Evolutionary conservation across 2,113 vertebrate genomes (phyloP).

Genomic region (Planiliza haematocheilus): DNA sequence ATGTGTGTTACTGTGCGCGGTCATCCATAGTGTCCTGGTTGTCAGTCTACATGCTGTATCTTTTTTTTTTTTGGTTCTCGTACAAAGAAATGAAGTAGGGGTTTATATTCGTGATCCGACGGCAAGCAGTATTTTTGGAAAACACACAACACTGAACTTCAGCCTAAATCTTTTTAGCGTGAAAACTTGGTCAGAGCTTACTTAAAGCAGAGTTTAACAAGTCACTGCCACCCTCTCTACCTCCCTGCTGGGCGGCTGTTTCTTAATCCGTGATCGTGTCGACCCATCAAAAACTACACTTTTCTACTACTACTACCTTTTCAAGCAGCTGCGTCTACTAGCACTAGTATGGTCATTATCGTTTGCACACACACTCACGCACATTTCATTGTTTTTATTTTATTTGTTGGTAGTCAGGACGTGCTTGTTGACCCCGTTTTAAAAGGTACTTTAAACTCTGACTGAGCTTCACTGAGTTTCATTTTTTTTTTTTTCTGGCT

Average conservation of each 20-base stretch:
- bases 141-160: neutral
- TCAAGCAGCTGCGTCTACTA: too few relatives aligned
- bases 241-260: too few relatives aligned
- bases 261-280: too few relatives aligned
- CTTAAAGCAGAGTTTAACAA: neutral
- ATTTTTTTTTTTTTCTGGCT: conserved; percentile 31
- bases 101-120: neutral
- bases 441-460: conserved; percentile 48
- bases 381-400: neutral
- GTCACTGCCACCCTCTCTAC: conserved; percentile 57
- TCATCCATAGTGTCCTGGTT: neutral
- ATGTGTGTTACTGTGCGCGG: conserved; percentile 9
- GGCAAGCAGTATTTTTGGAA: conserved; percentile 18
- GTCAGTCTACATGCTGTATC: conserved; percentile 3
- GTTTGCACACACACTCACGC: too few relatives aligned
- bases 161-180: neutral
- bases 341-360: too few relatives aligned
- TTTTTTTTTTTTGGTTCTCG: conserved; percentile 8
- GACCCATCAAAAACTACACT: too few relatives aligned
- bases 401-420: neutral
- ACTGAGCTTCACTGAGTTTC: conserved; percentile 16
- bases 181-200: conserved; percentile 4
- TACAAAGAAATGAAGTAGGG: conserved; percentile 21
- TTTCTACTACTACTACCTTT: too few relatives aligned
- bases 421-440: conserved; percentile 15